These are phyloP conservation scores for Oscheius onirici DNA, from an alignment of 2,888 invertebrate species.

Conservation along the genomic window DNA sequence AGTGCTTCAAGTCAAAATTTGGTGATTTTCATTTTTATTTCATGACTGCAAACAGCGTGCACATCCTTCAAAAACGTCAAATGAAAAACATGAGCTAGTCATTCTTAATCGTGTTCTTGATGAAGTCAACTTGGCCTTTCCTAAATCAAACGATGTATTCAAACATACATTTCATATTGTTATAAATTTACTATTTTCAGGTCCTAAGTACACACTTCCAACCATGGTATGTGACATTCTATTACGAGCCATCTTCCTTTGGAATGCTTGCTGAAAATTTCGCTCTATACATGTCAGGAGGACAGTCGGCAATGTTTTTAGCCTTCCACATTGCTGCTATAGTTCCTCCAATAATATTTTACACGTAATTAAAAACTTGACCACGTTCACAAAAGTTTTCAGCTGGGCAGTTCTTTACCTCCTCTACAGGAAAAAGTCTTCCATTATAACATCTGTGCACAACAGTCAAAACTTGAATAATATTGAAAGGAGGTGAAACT, in stretches of 20 bases:
- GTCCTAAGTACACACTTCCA: conserved; percentile 68
- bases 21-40: no score
- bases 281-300: conserved; percentile 52
- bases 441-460: conserved; percentile 10
- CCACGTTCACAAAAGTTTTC: neutral
- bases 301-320: conserved; percentile 52
- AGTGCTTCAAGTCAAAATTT: no score
- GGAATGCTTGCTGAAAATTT: conserved; percentile 68
- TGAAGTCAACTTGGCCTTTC: neutral
- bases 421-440: conserved; percentile 16
- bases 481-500: conserved; percentile 36
- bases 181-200: conserved; percentile 45
- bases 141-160: no score
- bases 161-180: no score
- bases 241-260: conserved; percentile 66
- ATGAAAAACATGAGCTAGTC: no score
- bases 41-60: no score
- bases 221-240: conserved; percentile 69
- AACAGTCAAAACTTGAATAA: conserved; percentile 29
- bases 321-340: conserved; percentile 64
- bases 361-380: conserved; percentile 47
- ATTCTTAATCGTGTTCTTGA: no score
- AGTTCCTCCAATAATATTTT: conserved; percentile 64
- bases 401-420: conserved; percentile 17
- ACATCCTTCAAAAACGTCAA: no score